Percentiles rank a stretch among this genome's conserved stretches.
phyloP scores from a whole-genome alignment of 2,797 vertebrate species.

The Octomys mimax region DNA sequence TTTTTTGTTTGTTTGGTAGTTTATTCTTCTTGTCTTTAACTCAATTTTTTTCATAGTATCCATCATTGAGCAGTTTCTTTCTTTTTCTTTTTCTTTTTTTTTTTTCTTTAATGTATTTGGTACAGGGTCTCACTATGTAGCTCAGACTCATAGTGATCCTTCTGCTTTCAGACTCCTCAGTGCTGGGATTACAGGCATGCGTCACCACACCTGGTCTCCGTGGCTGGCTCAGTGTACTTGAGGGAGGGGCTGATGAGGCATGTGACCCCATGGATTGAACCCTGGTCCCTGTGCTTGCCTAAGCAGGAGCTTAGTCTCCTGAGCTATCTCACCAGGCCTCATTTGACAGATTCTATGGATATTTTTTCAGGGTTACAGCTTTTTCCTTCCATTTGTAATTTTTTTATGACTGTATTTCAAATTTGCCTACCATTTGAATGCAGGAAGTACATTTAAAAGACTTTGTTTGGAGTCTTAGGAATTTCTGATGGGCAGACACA shows the following conservation, averaged over 20 bases:
- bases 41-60: not conserved
- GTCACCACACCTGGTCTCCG: too few relatives aligned
- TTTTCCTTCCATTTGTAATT: not conserved
- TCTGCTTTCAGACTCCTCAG: too few relatives aligned
- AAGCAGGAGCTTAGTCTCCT: too few relatives aligned
- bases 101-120: too few relatives aligned
- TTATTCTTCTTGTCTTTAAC: not conserved
- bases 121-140: too few relatives aligned
- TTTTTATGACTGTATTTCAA: not conserved
- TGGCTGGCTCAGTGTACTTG: too few relatives aligned
- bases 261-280: too few relatives aligned
- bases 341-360: not conserved
- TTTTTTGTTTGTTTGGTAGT: not conserved
- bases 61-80: not conserved
- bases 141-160: too few relatives aligned
- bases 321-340: too few relatives aligned
- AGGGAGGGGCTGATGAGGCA: too few relatives aligned
- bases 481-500: not conserved
- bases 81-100: not conserved
- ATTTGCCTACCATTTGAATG: not conserved
- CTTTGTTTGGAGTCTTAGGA: not conserved
- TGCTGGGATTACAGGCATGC: too few relatives aligned
- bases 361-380: not conserved
- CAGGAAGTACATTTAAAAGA: not conserved
- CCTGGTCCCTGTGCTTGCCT: too few relatives aligned